Evolutionary conservation across 2,113 vertebrate genomes (phyloP).

Genomic region (Mustela nigripes): DNA sequence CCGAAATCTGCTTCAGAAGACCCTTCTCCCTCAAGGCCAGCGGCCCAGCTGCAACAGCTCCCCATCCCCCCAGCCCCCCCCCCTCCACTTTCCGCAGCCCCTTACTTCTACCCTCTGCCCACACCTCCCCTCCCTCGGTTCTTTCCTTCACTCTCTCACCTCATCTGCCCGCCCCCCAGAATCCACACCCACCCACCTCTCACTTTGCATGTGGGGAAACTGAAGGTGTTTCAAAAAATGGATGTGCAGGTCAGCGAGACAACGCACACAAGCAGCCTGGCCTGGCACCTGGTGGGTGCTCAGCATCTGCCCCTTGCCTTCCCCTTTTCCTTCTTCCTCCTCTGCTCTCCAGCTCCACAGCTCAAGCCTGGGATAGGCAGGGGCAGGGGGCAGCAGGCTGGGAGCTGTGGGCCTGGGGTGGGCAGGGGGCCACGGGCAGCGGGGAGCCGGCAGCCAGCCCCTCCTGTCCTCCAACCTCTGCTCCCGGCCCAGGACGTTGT

Average conservation of each 20-base stretch:
- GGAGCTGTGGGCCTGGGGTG: background rate
- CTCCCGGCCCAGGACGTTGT: background rate
- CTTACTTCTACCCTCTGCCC: background rate
- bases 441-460: too few relatives aligned
- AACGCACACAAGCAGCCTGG: accelerated
- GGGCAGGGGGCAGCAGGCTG: background rate
- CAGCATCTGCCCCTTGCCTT: background rate
- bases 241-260: accelerated
- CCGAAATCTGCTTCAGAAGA: accelerated
- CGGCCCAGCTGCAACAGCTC: background rate
- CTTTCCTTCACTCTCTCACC: background rate
- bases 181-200: background rate
- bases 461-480: background rate
- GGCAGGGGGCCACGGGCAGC: background rate
- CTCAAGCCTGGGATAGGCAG: background rate
- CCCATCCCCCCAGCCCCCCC: background rate
- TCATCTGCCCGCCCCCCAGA: background rate
- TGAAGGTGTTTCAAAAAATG: background rate
- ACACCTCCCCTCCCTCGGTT: background rate
- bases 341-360: background rate
- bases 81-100: too few relatives aligned
- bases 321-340: background rate
- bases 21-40: background rate
- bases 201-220: background rate
- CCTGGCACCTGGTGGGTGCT: background rate